Base-by-base conservation (phyloP, 2,888 invertebrate species). In the Zaprionus obscuricornis region DNA sequence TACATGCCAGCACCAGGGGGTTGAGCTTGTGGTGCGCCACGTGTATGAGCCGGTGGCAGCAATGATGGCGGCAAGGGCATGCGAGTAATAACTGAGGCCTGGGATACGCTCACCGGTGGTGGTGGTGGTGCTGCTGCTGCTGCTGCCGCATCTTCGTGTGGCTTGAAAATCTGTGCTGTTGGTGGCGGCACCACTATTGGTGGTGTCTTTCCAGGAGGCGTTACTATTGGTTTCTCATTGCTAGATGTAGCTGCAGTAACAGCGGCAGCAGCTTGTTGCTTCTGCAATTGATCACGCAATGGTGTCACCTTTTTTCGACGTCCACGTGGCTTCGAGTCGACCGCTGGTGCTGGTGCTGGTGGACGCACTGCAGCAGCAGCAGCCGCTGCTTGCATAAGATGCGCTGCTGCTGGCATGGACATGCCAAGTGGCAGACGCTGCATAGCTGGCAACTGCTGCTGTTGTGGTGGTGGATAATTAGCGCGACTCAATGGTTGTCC, bases 11-110 rank as follows among this genome's bases (percentile, higher is more conserved):
- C 66, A 5, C 64, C 47, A 3, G 47, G 22, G 1, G 66, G 46
- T 5, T 45, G 42, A 1, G 55, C n/a, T n/a, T n/a, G 49, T 4
- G 75, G 71, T 3, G 75, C 52, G 27, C 74, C 78, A 2, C 66
- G 86, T 45, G 34, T 66, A 18, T 83, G 78, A 1, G 67, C 50
- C 11, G 73, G 58, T 17, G 77, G 33, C 26, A 69, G 14, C 24
- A 73, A 37, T 13, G 81, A 70, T 1, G 77, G 67, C 5, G 63
- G 46, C 55, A 86, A 50, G 3, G 93, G 90, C 92, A 93, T 92
- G 68, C 93, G 90, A 5, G 93, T 93, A 36, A 93, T 93, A 4
- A 93, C 93, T 29, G 93, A 93, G 0, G 92, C 91, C 22, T 91
- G 90, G 1, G 91, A 51, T 16, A 76, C 69, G 29, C 47, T 64